phyloP scores from a whole-genome alignment of 2,113 vertebrate genomes.

The Chionodraco myersi region DNA sequence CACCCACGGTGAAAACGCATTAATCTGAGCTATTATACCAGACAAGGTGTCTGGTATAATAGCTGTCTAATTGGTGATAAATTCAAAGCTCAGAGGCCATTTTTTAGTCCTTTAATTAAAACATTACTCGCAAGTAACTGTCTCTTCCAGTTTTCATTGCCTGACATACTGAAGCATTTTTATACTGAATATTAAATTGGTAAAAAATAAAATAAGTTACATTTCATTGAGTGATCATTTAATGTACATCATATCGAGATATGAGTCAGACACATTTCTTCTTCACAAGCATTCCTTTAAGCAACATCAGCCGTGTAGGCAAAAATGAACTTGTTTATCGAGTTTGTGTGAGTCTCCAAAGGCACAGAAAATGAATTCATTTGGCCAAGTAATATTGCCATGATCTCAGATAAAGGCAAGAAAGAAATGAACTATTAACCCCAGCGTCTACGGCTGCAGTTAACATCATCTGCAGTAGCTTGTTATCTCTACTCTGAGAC shows the following conservation, averaged over 20 bases:
- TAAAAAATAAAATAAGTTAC: not conserved
- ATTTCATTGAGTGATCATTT: not conserved
- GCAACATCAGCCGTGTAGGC: not conserved
- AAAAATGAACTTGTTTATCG: not conserved
- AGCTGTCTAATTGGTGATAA: not conserved
- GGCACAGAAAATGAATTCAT: not conserved
- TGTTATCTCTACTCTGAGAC: not conserved
- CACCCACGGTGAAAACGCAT: too few relatives aligned
- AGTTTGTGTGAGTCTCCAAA: not conserved
- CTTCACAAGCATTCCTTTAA: too few relatives aligned
- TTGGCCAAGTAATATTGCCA: too few relatives aligned
- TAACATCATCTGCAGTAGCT: not conserved
- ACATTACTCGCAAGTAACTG: not conserved
- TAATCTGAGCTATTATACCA: too few relatives aligned
- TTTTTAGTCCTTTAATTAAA: constrained; percentile 35
- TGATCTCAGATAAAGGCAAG: not conserved
- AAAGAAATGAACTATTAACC: not conserved
- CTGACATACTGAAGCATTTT: not conserved
- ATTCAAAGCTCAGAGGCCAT: not conserved
- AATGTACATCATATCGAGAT: too few relatives aligned
- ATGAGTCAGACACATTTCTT: not conserved
- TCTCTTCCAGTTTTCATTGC: not conserved
- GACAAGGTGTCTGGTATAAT: too few relatives aligned
- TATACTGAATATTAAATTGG: not conserved
- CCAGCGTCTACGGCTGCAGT: not conserved